phyloP scores from a whole-genome alignment of 2,797 vertebrate genomes.

The Pyrocephalus nanus region DNA sequence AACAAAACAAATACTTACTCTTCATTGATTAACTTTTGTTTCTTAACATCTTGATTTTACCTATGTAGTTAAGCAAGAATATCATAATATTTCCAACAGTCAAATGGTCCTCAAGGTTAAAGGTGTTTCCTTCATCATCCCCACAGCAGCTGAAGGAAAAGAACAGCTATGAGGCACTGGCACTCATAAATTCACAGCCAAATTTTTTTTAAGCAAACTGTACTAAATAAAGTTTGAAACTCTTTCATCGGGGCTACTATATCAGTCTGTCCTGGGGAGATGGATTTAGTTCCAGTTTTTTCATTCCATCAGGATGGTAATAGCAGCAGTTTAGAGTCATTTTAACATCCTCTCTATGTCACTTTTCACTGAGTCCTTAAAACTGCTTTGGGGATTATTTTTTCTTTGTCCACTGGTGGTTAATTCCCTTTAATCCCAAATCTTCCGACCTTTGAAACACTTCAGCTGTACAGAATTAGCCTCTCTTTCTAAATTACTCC shows the following conservation, averaged over 20 bases:
- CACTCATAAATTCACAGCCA: background rate
- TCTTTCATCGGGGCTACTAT: background rate
- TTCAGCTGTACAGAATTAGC: background rate
- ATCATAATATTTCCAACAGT: background rate
- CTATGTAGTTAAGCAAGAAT: background rate
- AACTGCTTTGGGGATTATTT: slow-evolving; percentile 39
- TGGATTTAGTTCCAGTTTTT: background rate
- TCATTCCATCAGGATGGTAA: background rate
- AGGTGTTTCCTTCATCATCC: background rate
- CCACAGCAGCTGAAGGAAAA: background rate
- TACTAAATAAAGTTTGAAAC: background rate
- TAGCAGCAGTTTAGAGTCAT: background rate
- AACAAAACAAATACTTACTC: background rate
- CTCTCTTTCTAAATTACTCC: background rate
- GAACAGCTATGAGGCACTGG: background rate
- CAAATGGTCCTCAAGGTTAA: background rate
- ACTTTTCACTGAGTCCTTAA: background rate
- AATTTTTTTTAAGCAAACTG: background rate
- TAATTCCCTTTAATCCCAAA: slow-evolving; percentile 34
- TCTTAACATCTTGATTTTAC: background rate
- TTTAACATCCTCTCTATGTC: background rate
- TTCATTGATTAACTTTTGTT: background rate
- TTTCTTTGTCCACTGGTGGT: slow-evolving; percentile 2
- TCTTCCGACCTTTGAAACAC: slow-evolving; percentile 5
- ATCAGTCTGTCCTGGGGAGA: background rate